Evolutionary conservation across 2,888 invertebrate genomes (phyloP).

Genomic region (Mesochorus sp.): DNA sequence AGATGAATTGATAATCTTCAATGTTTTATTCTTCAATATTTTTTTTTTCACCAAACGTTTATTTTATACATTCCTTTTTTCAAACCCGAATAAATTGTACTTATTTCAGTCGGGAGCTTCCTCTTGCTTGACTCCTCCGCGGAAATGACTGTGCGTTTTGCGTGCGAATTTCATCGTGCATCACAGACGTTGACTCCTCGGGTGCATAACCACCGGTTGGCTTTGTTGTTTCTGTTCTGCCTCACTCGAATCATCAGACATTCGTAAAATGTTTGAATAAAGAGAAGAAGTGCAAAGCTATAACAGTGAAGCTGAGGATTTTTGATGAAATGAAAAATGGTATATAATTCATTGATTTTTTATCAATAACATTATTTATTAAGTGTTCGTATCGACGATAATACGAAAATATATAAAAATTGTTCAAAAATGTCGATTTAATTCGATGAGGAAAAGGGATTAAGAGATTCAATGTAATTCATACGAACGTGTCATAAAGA

Average conservation of each 20-base stretch:
- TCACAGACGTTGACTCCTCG: background rate
- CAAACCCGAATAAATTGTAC: no score
- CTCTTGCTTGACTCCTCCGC: conserved; percentile 6
- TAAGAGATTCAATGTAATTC: background rate
- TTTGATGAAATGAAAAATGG: no score
- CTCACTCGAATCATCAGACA: background rate
- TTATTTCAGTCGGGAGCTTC: no score
- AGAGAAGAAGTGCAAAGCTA: no score
- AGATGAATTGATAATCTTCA: background rate
- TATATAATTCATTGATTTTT: no score
- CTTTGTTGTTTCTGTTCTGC: background rate
- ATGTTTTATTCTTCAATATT: no score
- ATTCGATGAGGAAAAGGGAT: background rate
- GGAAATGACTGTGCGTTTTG: conserved; percentile 41
- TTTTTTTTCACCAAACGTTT: background rate
- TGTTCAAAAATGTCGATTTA: background rate
- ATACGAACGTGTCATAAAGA: background rate
- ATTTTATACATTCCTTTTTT: background rate
- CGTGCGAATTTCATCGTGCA: conserved; percentile 26
- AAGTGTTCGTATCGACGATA: no score
- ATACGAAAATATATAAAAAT: no score
- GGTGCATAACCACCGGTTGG: conserved; percentile 19
- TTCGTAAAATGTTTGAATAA: no score
- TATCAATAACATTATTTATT: no score
- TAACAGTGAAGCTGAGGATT: no score